Conservation (phyloP, 2,113 vertebrate genomes). For the Eolophus roseicapilla region DNA sequence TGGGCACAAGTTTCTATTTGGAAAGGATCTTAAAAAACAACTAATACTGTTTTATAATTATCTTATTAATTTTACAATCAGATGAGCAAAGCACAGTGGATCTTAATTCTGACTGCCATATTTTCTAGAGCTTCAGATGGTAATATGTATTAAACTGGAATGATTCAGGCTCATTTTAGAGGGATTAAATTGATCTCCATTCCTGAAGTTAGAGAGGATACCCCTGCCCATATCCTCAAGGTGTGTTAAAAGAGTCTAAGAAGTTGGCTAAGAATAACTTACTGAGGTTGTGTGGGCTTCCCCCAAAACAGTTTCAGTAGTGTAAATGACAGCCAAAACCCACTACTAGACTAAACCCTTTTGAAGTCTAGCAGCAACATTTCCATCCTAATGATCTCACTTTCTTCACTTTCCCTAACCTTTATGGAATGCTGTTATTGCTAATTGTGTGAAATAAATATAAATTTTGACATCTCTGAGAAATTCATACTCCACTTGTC, state of each 20-base stretch:
- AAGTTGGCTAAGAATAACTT: background rate
- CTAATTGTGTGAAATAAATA: background rate
- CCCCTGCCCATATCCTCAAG: background rate
- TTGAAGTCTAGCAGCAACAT: background rate
- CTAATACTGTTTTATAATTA: background rate
- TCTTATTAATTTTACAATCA: background rate
- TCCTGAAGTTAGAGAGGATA: background rate
- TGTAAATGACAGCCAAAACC: background rate
- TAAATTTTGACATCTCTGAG: background rate
- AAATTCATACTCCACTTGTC: background rate
- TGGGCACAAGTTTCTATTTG: background rate
- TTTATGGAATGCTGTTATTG: background rate
- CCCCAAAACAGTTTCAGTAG: background rate
- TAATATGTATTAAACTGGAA: background rate
- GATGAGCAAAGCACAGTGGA: background rate
- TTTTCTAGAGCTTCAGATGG: background rate
- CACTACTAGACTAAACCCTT: background rate
- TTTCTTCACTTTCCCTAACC: background rate
- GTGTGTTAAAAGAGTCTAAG: background rate
- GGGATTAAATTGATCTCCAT: background rate
- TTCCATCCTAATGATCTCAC: background rate
- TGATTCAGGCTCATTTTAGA: background rate
- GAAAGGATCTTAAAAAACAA: background rate
- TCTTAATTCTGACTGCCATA: background rate
- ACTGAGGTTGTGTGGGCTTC: background rate